Base-by-base conservation (phyloP, 2,113 vertebrate genomes). In the Odontophorus gujanensis region DNA sequence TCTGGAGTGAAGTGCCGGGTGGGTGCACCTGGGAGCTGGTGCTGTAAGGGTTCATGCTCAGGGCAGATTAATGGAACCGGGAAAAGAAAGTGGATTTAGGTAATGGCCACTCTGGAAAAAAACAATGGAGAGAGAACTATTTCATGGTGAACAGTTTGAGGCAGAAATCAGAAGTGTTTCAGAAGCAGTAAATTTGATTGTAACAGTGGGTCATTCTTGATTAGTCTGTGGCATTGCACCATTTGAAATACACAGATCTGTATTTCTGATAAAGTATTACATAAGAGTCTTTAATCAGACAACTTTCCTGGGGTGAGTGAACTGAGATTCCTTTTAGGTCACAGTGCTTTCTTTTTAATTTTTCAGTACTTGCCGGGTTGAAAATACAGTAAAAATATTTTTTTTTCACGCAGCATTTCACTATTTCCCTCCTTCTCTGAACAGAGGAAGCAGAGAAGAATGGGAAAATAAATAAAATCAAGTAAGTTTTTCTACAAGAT, bases 391-490 rank as follows among this genome's bases (percentile, higher is more conserved):
- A 73, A 96, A 75, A 72, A 7, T 32, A n/a, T 5, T 36, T 92
- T 88, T 92, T 88, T 92, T 87, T 85, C 10, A 65, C 3, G 0
- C 2, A 6, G 45, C 48, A 61, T 93, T 95, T 90, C 83, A 78
- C 18, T 65, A 28, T 81, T 90, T 93, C 19, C 28, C 58, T 82
- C 51, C 28, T 50, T 62, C 30, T 67, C 80, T 82, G 65, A 93
- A 67, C 25, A 92, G 84, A 89, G 89, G 96, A 94, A 94, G 48
- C 67, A 87, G 55, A 92, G 86, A 87, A 96, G 95, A 95, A 94
- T 89, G 42, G 71, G 42, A 94, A 96, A 95, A 91, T 87, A 95
- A 96, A 95, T 93, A 95, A 89, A 93, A 93, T 85, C 81, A 91
- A 89, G 40, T 45, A 69, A 58, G 67, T 87, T 93, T 89, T 95